A percentile compares a stretch with the other conserved stretches of the same genome.
Evolutionary conservation across 2,797 vertebrate species (phyloP).

Genomic region (Remorina albescens): DNA sequence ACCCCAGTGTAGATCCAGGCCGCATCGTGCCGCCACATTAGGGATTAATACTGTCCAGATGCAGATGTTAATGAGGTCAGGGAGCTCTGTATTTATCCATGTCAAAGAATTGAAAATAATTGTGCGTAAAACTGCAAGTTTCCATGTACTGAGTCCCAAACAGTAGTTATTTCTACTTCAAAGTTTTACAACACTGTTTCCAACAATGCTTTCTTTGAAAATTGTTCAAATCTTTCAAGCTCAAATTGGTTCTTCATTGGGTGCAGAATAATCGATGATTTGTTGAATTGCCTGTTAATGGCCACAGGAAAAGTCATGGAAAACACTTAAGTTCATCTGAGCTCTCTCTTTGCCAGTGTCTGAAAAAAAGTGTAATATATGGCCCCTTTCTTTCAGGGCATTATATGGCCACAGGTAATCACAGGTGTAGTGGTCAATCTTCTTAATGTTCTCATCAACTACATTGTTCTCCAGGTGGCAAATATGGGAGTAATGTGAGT

Average conservation of each 20-base stretch:
- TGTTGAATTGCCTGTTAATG: neutral
- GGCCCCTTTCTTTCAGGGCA: conserved; percentile 82
- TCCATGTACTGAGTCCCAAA: neutral
- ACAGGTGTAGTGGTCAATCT: conserved; percentile 88
- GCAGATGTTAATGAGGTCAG: conserved; percentile 2
- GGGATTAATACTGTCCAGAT: neutral
- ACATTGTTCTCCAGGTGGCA: conserved; percentile 86
- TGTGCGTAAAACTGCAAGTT: neutral
- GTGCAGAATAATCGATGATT: neutral
- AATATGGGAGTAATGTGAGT: conserved; percentile 93
- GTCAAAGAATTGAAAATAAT: neutral
- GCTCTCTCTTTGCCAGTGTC: neutral
- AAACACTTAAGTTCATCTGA: neutral
- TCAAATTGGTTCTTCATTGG: neutral
- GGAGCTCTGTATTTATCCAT: neutral
- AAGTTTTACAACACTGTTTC: neutral
- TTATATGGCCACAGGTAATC: conserved; percentile 91
- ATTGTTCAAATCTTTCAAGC: neutral
- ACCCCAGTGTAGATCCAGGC: neutral
- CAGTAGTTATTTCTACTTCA: neutral
- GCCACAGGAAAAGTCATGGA: neutral
- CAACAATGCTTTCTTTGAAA: neutral
- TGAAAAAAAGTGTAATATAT: neutral
- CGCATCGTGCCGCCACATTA: conserved; percentile 9
- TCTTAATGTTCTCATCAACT: conserved; percentile 89